A percentile compares a stretch with the other conserved stretches of the same genome.
Conservation (phyloP, 2,113 vertebrate species). For the Alligator sinensis region DNA sequence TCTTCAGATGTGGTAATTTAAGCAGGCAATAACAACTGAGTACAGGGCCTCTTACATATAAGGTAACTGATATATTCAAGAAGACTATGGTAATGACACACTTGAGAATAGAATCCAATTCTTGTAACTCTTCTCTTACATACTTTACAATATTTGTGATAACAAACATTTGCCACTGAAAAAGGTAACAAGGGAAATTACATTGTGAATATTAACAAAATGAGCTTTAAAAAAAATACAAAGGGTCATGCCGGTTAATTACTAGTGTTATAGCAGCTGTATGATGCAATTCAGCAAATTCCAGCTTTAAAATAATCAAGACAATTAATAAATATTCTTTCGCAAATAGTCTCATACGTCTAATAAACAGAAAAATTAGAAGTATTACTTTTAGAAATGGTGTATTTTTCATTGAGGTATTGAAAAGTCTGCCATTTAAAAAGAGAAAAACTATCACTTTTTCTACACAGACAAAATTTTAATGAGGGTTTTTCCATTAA, state of each 20-base stretch:
- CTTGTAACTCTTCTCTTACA: neutral
- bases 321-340: conserved; percentile 25
- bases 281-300: conserved; percentile 16
- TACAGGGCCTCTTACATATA: fast-evolving
- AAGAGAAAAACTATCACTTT: conserved; percentile 15
- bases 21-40: neutral
- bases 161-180: conserved; percentile 20
- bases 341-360: conserved; percentile 32
- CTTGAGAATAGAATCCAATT: neutral
- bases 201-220: neutral
- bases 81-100: neutral
- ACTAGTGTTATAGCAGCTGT: neutral
- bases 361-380: neutral
- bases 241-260: conserved; percentile 10
- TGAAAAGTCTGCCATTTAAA: conserved; percentile 4
- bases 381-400: neutral
- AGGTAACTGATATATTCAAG: neutral
- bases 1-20: neutral
- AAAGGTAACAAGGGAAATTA: conserved; percentile 29
- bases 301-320: conserved; percentile 35
- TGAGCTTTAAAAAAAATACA: neutral
- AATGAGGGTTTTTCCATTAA: neutral
- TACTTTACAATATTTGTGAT: neutral
- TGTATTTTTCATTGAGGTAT: neutral
- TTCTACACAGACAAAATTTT: neutral